Evolutionary conservation across 2,113 vertebrate species (phyloP).

Genomic region (Felis catus): DNA sequence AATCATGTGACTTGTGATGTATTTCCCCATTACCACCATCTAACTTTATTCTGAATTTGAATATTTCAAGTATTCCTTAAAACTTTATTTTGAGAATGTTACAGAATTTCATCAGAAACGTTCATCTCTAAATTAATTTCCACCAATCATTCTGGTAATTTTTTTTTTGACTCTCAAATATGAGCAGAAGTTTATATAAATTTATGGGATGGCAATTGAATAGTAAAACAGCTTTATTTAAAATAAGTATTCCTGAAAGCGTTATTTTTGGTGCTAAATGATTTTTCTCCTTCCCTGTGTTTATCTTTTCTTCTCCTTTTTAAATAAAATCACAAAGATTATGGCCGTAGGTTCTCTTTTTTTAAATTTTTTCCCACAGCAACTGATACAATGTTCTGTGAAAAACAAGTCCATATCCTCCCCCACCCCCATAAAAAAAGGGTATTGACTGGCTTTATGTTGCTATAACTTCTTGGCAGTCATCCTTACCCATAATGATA

Average conservation of each 20-base stretch:
- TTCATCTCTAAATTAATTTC: conserved; percentile 27
- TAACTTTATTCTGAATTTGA: background rate
- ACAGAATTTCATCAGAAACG: background rate
- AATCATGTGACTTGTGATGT: background rate
- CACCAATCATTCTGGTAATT: background rate
- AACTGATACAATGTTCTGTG: background rate
- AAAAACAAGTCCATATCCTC: background rate
- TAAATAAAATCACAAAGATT: conserved; percentile 23
- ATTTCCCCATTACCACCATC: background rate
- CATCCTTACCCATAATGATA: conserved; percentile 43
- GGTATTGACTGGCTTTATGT: conserved; percentile 2
- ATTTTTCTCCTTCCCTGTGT: background rate
- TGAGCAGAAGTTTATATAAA: background rate
- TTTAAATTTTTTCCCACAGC: background rate
- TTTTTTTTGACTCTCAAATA: conserved; percentile 1
- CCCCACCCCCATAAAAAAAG: background rate
- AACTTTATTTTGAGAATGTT: background rate
- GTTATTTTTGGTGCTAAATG: background rate
- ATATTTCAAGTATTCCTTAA: background rate
- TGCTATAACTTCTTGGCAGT: conserved; percentile 44
- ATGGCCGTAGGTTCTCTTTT: background rate
- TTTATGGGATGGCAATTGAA: background rate
- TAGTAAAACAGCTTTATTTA: background rate
- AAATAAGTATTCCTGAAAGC: conserved; percentile 24
- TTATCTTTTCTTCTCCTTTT: background rate